A percentile compares a stretch with the other conserved stretches of the same genome.
phyloP scores from a whole-genome alignment of 2,888 invertebrate species.

The Myathropa florea region DNA sequence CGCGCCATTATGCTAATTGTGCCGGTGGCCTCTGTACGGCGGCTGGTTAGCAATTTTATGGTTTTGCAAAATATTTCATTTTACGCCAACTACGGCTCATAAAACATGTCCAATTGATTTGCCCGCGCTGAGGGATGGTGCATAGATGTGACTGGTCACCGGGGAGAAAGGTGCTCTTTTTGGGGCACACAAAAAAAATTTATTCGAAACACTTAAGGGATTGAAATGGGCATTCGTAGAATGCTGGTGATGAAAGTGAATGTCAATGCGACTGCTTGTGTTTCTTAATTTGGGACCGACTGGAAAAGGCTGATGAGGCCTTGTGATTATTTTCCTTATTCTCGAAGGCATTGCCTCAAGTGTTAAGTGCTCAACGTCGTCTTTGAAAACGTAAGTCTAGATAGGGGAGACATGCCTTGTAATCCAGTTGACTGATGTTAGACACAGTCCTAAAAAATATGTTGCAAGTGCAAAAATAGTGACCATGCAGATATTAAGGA shows the following conservation, averaged over 20 bases:
- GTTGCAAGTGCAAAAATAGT: too few relatives aligned
- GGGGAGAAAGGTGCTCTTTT: not conserved
- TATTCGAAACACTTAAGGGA: slow-evolving; percentile 37
- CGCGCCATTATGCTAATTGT: slow-evolving; percentile 46
- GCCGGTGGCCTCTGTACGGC: not conserved
- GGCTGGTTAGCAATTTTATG: slow-evolving; percentile 26
- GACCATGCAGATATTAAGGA: too few relatives aligned
- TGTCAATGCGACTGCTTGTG: not conserved
- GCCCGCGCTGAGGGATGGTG: not conserved
- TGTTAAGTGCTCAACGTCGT: not conserved
- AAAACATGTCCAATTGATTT: slow-evolving; percentile 51
- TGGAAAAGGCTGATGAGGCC: not conserved
- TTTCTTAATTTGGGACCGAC: not conserved
- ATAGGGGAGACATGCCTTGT: too few relatives aligned
- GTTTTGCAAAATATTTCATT: slow-evolving; percentile 14
- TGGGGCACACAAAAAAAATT: not conserved
- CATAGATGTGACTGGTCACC: not conserved
- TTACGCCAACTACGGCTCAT: slow-evolving; percentile 6
- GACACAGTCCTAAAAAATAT: too few relatives aligned
- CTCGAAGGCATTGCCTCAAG: not conserved
- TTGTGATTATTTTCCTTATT: not conserved
- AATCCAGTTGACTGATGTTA: too few relatives aligned
- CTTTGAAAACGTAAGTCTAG: too few relatives aligned
- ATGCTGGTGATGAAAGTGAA: not conserved
- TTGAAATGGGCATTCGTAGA: not conserved